Conservation (phyloP, 2,113 vertebrate species). For the Plotosus lineatus region DNA sequence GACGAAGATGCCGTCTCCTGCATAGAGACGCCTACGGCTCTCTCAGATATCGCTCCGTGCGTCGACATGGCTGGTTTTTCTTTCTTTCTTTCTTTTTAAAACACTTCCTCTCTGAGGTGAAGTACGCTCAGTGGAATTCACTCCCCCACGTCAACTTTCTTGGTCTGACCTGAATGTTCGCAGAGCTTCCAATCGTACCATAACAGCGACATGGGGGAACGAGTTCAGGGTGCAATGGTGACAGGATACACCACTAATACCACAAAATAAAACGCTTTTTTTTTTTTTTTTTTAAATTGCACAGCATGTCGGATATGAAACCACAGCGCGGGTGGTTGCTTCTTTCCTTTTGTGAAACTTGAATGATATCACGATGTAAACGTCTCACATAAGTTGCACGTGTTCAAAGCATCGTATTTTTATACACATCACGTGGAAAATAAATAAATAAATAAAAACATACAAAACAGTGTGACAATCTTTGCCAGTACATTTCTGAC, state of each 20-base stretch:
- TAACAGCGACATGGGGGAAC: neutral
- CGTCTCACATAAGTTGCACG: too few relatives aligned
- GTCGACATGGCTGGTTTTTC: too few relatives aligned
- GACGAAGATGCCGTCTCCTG: neutral
- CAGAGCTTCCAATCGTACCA: neutral
- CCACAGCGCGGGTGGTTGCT: neutral
- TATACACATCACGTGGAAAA: neutral
- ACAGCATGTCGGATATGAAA: neutral
- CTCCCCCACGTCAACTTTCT: neutral
- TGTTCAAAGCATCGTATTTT: neutral
- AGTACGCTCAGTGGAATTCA: neutral
- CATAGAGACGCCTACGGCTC: neutral
- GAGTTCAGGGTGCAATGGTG: neutral
- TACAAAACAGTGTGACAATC: too few relatives aligned
- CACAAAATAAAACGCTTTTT: neutral
- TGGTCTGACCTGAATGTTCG: neutral
- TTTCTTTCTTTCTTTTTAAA: neutral
- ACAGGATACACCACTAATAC: neutral
- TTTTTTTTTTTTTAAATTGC: neutral
- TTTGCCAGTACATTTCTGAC: too few relatives aligned
- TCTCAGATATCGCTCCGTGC: neutral
- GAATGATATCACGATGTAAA: neutral
- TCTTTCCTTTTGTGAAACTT: neutral
- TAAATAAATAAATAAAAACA: too few relatives aligned
- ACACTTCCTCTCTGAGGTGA: slow-evolving; percentile 26